phyloP scores from a whole-genome alignment of 64 coral and sea anemone genomes.

The Pocillopora damicornis region DNA sequence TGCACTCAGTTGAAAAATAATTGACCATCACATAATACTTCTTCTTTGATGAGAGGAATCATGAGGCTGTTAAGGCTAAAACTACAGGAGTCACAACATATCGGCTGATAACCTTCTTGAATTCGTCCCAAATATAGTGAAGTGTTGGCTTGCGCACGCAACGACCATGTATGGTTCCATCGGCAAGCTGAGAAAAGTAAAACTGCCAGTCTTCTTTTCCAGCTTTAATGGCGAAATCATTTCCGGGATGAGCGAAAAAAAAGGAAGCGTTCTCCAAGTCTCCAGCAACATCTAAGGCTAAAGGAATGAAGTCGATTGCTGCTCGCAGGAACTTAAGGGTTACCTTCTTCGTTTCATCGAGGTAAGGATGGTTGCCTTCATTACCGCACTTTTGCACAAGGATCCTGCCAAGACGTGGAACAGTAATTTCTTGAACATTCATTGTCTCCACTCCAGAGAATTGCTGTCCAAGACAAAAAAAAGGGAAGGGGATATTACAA shows the following conservation, averaged over 20 bases:
- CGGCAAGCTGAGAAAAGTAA: not conserved
- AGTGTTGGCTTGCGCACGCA: not conserved
- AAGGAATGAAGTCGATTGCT: not conserved
- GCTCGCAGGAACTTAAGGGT: not conserved
- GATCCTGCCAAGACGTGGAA: not conserved
- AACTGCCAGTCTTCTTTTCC: slow-evolving; percentile 21
- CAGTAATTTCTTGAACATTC: not conserved
- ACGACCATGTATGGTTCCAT: not conserved
- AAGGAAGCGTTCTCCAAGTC: slow-evolving; percentile 7
- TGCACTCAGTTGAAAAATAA: no score
- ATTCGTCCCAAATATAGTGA: not conserved
- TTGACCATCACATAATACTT: no score
- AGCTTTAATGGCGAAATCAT: not conserved
- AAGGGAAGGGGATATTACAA: not conserved
- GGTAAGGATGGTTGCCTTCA: not conserved
- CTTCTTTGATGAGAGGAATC: not conserved
- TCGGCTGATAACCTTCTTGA: not conserved
- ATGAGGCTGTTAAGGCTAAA: not conserved
- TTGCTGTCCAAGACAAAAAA: not conserved
- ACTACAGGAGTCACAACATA: not conserved
- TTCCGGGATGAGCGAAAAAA: not conserved
- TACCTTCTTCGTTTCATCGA: not conserved
- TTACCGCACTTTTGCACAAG: not conserved
- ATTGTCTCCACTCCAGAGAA: not conserved
- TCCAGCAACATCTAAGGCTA: not conserved